Evolutionary conservation across 2,113 vertebrate genomes (phyloP), one percentile per base, ranked within the genome.

Genomic region (Sporophila hypoxantha): DNA sequence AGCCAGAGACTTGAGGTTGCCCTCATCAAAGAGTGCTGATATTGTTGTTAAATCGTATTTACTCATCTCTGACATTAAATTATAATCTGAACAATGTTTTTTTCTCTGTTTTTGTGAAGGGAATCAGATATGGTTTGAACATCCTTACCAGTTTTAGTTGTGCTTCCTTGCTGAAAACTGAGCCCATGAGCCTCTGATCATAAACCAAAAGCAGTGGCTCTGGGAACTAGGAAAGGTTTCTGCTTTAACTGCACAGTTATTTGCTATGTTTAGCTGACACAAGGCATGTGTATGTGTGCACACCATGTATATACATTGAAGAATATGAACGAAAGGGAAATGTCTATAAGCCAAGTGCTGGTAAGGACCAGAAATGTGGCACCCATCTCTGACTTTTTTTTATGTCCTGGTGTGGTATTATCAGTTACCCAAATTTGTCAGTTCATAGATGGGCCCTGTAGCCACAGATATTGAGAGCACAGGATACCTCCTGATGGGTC

Each of bases 21-120:
- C 92, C 89, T 95, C 93, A 93, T 96, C 87, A 92, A 95, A 91
- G 78, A 95, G 92, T 93, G 92, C 89, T 94, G 94, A 96, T 96
- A 91, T 49, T 95, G 92, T 94, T 81, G 20, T 95, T 96, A 94
- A 94, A 91, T 93, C 88, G 79, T 92, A 96, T 89, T 95, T 94
- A 91, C 88, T 95, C 60, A 71, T 87, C 76, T 87, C 91, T 95
- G 66, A 66, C 93, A 81, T 88, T 76, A 90, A 89, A 90, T 88
- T 85, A 76, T 61, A 79, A 79, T 65, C 81, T 56, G 75, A 84
- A 78, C 59, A 80, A 59, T 52, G 75, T 47, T 73, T 90, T 94
- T 88, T 92, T 87, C 69, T 93, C 44, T 73, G 55, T 7, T 92
- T 94, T 67, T 89, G 46, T 84, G 91, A 87, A 68, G 49, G 39